Evolutionary conservation across 92 coral and sea anemone genomes (phyloP), one percentile per base, ranked within the genome.

Genomic region (Zoanthus sociatus): DNA sequence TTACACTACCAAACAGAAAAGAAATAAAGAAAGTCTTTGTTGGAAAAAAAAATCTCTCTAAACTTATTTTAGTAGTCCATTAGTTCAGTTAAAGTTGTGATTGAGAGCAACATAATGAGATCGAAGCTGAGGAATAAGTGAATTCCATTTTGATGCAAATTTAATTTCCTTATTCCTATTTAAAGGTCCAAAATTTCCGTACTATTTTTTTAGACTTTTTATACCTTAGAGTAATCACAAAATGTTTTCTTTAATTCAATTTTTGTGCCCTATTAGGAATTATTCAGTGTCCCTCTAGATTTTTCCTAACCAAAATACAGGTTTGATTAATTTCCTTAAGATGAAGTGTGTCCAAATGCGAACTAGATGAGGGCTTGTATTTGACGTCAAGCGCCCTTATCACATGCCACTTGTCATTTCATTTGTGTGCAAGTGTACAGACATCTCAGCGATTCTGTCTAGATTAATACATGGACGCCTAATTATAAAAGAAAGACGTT

Each of bases 401-500:
- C 76, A 15, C 11, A 60, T 83, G 86, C 82, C 89, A 87, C 76
- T 90, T 85, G 75, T 88, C 87, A 45, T 64, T 66, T 70, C 63
- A 32, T 81, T 70, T 84, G 72, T 79, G 71, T 51, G 82, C 60
- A 84, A 76, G 89, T 88, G 92, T 90, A 86, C 86, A 86, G 91
- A 88, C 86, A 91, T 91, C 93, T 85, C 32, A 54, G 78, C 64
- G 90, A 93, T 94, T 82, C 91, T 86, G 87, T 77, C 89, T 82
- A 88, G 98, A 84, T 75, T 93, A 93, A 91, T 87, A 87, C 92
- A 89, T 82, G 92, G 79, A 83, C 82, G 82, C 87, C 91, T 88
- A 91, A 95, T 95, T 93, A 95, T 88, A 82, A 93, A 93, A 93
- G 94, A 95, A 91, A 87, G 92, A 92, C 87, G 88, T 78, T 90